Conservation (phyloP, 2,888 invertebrate genomes). For the Noctua janthina region DNA sequence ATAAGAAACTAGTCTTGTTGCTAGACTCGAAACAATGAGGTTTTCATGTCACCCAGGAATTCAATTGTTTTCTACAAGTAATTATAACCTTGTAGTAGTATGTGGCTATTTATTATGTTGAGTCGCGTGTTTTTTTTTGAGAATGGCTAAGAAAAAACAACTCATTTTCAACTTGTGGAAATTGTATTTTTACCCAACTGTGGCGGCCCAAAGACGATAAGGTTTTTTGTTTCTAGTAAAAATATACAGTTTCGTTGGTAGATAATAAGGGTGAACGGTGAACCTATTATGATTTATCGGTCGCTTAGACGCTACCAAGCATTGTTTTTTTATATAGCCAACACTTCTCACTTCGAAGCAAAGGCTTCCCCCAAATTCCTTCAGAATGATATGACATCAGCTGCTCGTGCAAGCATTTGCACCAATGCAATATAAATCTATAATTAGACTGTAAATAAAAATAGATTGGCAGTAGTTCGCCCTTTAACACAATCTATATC, state of each 20-base stretch:
- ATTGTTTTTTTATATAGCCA: neutral
- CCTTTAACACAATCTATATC: conserved; percentile 41
- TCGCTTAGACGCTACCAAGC: neutral
- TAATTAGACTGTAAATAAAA: conserved; percentile 47
- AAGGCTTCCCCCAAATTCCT: neutral
- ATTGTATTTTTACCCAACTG: neutral
- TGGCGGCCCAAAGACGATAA: neutral
- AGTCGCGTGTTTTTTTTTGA: neutral
- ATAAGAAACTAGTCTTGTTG: conserved; percentile 44
- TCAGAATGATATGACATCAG: neutral
- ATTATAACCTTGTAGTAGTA: conserved; percentile 36
- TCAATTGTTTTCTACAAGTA: conserved; percentile 57
- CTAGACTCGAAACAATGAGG: conserved; percentile 43
- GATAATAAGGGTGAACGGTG: neutral
- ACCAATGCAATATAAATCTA: conserved; percentile 31
- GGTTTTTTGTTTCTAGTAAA: neutral
- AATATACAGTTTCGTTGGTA: neutral
- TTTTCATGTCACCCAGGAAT: conserved; percentile 54
- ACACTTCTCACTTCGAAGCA: neutral
- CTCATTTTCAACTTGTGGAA: neutral
- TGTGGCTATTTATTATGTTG: conserved; percentile 6
- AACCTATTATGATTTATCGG: neutral
- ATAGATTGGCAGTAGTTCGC: conserved; percentile 47
- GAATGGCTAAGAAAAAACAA: neutral
- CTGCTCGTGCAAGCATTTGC: conserved; percentile 44